A percentile compares a stretch with the other conserved stretches of the same genome.
These are phyloP conservation scores for Cosmia trapezina DNA, from an alignment of 2,888 invertebrate species.

Conservation along the genomic window DNA sequence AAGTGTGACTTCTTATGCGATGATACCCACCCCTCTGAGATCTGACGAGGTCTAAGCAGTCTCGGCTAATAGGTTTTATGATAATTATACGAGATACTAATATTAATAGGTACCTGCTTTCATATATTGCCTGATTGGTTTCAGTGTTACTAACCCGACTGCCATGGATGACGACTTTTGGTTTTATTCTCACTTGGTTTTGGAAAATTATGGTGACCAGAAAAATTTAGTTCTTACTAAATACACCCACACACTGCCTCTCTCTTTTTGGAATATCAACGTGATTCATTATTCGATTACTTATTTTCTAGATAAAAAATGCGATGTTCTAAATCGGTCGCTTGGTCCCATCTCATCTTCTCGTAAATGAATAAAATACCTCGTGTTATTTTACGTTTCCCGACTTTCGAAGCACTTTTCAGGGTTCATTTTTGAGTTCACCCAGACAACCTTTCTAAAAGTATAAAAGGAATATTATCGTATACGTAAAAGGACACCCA, in stretches of 20 bases:
- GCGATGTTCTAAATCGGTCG: background rate
- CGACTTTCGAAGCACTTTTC: constrained; percentile 3
- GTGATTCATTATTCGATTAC: background rate
- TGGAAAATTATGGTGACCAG: background rate
- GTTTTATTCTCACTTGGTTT: background rate
- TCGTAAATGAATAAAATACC: constrained; percentile 12
- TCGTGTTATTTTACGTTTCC: constrained; percentile 21
- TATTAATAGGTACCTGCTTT: too few relatives aligned
- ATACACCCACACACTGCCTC: background rate
- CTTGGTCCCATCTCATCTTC: background rate
- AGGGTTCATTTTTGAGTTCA: constrained; percentile 5
- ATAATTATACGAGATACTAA: background rate
- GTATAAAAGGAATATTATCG: constrained; percentile 24
- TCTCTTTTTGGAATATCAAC: background rate
- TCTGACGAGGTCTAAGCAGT: background rate
- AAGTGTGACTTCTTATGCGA: constrained; percentile 17
- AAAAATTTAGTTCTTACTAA: background rate
- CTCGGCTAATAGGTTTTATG: background rate
- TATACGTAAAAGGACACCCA: background rate
- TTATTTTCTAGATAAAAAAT: background rate
- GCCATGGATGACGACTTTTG: background rate
- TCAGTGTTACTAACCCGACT: background rate
- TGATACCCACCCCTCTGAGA: background rate
- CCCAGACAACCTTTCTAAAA: constrained; percentile 19
- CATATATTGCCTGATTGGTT: background rate